Conservation (phyloP, 2,888 invertebrate species). For the Agriopis leucophaearia region DNA sequence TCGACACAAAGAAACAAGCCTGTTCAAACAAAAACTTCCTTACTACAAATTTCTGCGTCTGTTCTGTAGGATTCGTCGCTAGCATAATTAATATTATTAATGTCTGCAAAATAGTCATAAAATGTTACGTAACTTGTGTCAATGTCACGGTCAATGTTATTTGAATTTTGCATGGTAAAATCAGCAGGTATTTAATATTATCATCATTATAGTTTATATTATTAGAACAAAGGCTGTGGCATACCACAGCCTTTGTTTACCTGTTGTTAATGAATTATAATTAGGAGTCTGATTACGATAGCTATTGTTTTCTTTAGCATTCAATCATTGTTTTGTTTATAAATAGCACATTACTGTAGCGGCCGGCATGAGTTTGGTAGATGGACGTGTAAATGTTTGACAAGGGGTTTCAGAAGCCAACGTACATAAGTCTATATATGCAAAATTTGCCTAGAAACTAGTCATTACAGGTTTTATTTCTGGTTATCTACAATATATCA, state of each 20-base stretch:
- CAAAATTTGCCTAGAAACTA: no score
- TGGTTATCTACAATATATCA: no score
- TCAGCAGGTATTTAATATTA: background rate
- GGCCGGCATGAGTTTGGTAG: no score
- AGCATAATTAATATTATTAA: background rate
- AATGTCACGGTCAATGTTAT: conserved; percentile 10
- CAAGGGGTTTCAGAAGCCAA: no score
- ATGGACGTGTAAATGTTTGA: background rate
- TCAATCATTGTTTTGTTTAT: background rate
- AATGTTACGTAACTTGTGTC: conserved; percentile 5
- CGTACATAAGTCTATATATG: no score
- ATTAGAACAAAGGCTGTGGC: no score
- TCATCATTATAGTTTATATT: background rate
- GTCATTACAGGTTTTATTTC: no score
- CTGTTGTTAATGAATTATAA: background rate
- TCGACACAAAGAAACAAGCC: background rate
- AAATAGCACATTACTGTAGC: background rate
- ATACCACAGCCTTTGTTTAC: background rate
- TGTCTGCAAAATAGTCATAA: background rate
- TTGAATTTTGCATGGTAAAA: background rate
- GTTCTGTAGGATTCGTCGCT: background rate
- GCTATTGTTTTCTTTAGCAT: background rate
- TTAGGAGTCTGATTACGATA: background rate
- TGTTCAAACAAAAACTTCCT: no score
- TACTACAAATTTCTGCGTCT: background rate